A percentile compares a stretch with the other conserved stretches of the same genome.
These are phyloP conservation scores for Megaptera novaeangliae DNA, from an alignment of 2,113 vertebrate species.

Conservation along the genomic window DNA sequence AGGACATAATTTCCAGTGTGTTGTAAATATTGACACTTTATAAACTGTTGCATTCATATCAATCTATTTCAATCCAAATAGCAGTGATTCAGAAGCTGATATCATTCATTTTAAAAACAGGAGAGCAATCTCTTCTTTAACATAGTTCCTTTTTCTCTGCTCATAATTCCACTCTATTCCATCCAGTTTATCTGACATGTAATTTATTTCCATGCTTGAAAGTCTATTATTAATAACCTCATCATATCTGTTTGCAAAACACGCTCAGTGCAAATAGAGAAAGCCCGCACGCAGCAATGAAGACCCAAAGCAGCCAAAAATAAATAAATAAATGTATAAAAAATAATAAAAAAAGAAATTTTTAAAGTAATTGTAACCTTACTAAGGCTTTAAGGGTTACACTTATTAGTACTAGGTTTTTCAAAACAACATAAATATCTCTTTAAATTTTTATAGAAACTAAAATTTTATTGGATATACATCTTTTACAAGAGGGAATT, in stretches of 20 bases:
- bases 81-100: not conserved
- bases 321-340: too few relatives aligned
- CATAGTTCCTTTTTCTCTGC: not conserved
- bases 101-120: not conserved
- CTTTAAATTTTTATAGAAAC: not conserved
- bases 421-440: not conserved
- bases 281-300: too few relatives aligned
- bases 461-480: not conserved
- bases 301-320: too few relatives aligned
- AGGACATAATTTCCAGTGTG: not conserved
- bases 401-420: slow-evolving; percentile 11
- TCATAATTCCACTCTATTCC: not conserved
- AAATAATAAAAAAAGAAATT: not conserved
- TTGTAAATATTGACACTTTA: not conserved
- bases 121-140: not conserved
- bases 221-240: not conserved
- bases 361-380: not conserved
- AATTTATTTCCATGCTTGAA: not conserved
- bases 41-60: not conserved
- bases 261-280: too few relatives aligned
- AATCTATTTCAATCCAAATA: not conserved
- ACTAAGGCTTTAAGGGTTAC: not conserved
- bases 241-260: not conserved
- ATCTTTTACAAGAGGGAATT: not conserved
- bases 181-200: not conserved